phyloP scores from a whole-genome alignment of 2,888 invertebrate genomes.

The Strigamia transsilvanica region DNA sequence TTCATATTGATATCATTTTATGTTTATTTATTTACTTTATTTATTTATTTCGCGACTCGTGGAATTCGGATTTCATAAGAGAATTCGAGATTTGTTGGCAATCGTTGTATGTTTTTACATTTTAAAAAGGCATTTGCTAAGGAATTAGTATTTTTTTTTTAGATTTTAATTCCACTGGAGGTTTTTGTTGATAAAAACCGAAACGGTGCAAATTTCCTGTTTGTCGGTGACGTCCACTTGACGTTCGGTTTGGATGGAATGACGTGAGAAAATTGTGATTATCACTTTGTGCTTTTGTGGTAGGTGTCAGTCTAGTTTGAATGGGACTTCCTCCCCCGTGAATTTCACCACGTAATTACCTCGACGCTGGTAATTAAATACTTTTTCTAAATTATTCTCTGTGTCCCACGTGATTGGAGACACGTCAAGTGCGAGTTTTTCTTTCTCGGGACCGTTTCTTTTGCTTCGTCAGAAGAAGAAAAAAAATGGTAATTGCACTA shows the following conservation, averaged over 20 bases:
- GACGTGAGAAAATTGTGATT: slow-evolving; percentile 49
- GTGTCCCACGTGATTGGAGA: slow-evolving; percentile 49
- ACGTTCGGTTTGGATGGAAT: slow-evolving; percentile 43
- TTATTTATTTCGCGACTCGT: too few relatives aligned
- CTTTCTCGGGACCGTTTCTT: slow-evolving; percentile 15
- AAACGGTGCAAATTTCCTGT: slow-evolving; percentile 43
- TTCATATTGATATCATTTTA: too few relatives aligned
- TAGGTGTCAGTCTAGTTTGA: slow-evolving; percentile 34
- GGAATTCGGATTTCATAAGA: too few relatives aligned
- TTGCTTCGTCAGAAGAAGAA: not conserved
- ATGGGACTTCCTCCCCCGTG: slow-evolving; percentile 43
- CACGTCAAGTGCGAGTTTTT: slow-evolving; percentile 49
- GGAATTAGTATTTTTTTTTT: not conserved
- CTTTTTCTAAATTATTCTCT: slow-evolving; percentile 43
- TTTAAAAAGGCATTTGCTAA: not conserved
- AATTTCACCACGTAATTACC: slow-evolving; percentile 49
- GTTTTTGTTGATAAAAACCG: slow-evolving; percentile 29
- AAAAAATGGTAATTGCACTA: slow-evolving; percentile 46
- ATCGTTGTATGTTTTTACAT: not conserved
- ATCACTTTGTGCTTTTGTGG: slow-evolving; percentile 46
- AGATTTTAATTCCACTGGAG: not conserved
- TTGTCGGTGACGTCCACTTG: slow-evolving; percentile 32
- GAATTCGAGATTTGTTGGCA: too few relatives aligned
- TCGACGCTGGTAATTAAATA: slow-evolving; percentile 49
- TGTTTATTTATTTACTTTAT: too few relatives aligned